These are phyloP conservation scores for Aphidoletes aphidimyza DNA, from an alignment of 2,888 invertebrate species.

Conservation along the genomic window DNA sequence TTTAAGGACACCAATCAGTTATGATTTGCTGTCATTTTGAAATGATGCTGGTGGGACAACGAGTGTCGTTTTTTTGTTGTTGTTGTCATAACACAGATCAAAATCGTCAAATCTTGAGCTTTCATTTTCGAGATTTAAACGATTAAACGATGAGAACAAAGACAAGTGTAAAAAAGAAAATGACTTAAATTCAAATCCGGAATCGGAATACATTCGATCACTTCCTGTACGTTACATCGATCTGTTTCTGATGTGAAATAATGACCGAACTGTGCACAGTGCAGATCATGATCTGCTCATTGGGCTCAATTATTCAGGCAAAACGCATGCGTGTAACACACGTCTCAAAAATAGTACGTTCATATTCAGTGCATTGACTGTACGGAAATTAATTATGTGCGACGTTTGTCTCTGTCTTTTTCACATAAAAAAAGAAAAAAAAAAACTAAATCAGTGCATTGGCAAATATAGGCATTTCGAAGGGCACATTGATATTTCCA, in stretches of 20 bases:
- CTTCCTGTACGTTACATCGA: background rate
- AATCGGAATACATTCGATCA: background rate
- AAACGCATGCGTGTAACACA: background rate
- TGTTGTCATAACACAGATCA: too few relatives aligned
- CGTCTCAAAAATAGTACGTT: background rate
- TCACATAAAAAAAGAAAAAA: background rate
- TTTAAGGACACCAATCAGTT: background rate
- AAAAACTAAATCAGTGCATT: background rate
- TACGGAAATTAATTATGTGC: background rate
- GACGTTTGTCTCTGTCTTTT: background rate
- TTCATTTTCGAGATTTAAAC: too few relatives aligned
- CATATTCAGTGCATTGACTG: background rate
- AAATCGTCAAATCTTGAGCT: too few relatives aligned
- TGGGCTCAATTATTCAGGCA: too few relatives aligned
- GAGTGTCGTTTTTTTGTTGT: too few relatives aligned
- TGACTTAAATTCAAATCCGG: constrained; percentile 1
- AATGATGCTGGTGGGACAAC: background rate
- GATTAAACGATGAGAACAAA: constrained; percentile 15
- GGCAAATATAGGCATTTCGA: background rate
- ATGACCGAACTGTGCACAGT: too few relatives aligned
- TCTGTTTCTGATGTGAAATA: too few relatives aligned
- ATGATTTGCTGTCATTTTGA: background rate
- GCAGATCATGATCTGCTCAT: too few relatives aligned
- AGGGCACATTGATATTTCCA: background rate
- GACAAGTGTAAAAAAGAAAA: background rate